Conservation (phyloP, 2,113 vertebrate species). For the Gulo gulo region DNA sequence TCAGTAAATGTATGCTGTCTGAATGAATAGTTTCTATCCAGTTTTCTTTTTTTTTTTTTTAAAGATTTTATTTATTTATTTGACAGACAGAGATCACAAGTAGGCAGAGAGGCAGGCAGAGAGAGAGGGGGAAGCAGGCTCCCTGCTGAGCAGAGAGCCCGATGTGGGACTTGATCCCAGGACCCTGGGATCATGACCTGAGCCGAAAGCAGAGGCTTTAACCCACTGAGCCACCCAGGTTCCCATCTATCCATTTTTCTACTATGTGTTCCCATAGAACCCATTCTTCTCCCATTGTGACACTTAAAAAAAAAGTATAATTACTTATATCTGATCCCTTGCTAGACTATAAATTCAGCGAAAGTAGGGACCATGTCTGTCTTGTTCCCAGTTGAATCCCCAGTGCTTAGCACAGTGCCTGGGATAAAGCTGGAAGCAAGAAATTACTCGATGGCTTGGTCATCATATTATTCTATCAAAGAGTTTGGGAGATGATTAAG, state of each 20-base stretch:
- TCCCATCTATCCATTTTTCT: neutral
- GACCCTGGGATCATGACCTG: too few species aligned
- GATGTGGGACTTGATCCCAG: too few species aligned
- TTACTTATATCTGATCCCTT: neutral
- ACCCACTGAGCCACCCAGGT: too few species aligned
- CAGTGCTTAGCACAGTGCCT: neutral
- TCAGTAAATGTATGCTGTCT: neutral
- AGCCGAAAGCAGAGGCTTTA: too few species aligned
- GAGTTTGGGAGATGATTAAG: conserved; percentile 10
- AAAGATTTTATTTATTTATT: too few species aligned
- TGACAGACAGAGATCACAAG: too few species aligned
- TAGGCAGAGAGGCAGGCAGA: too few species aligned
- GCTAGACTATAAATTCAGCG: neutral
- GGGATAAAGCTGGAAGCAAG: neutral
- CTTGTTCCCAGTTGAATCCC: neutral
- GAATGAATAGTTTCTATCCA: neutral
- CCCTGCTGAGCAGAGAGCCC: too few species aligned
- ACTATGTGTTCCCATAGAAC: neutral
- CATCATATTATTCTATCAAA: conserved; percentile 21
- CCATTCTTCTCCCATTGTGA: neutral
- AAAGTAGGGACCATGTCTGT: neutral
- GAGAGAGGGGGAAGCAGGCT: too few species aligned
- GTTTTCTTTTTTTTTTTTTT: too few species aligned
- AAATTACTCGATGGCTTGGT: neutral
- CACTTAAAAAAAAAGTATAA: neutral